phyloP scores from a whole-genome alignment of 2,113 vertebrate species.

The Pachyramphus minor region DNA sequence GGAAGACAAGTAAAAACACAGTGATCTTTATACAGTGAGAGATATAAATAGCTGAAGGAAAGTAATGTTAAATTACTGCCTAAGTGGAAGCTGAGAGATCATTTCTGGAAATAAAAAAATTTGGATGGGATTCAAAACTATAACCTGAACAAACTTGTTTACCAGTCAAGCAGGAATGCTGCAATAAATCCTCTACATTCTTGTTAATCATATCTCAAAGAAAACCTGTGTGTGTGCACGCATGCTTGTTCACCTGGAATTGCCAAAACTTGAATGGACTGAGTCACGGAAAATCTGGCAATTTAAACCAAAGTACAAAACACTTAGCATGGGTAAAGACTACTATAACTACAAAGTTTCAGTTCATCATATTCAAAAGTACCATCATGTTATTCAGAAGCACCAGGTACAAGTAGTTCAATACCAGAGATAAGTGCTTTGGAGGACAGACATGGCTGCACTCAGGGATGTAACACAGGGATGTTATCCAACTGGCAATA shows the following conservation, averaged over 20 bases:
- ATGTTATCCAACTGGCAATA: neutral
- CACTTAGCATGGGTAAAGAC: neutral
- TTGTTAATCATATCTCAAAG: neutral
- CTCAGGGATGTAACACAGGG: neutral
- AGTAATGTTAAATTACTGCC: neutral
- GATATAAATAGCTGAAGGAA: neutral
- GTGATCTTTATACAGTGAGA: neutral
- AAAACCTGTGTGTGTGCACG: accelerated
- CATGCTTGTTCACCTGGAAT: neutral
- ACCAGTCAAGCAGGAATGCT: neutral
- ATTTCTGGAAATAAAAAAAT: neutral
- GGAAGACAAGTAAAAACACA: neutral
- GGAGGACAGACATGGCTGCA: neutral
- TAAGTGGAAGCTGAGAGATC: neutral
- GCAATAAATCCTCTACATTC: neutral
- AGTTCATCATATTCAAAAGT: neutral
- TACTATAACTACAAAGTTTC: neutral
- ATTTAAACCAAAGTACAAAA: neutral
- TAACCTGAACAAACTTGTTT: neutral
- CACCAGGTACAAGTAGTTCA: neutral
- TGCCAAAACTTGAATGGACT: neutral
- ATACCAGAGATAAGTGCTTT: neutral
- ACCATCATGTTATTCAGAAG: neutral
- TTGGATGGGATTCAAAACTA: neutral
- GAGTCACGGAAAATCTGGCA: neutral